A percentile compares a stretch with the other conserved stretches of the same genome.
phyloP scores from a whole-genome alignment of 2,113 vertebrate genomes.

The Crocuta crocuta region DNA sequence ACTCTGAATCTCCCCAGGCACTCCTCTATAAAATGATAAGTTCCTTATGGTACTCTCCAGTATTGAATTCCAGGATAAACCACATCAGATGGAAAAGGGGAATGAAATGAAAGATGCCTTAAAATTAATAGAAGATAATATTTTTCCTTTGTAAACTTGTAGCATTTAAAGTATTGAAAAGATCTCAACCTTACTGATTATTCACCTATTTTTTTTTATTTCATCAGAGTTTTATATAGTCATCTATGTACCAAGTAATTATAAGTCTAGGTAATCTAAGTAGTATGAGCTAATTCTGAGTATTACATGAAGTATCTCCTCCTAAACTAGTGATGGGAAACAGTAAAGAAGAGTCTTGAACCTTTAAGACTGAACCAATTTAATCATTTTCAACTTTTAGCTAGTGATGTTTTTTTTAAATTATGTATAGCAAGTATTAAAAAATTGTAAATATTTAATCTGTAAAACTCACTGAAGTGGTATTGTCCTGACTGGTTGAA shows the following conservation, averaged over 20 bases:
- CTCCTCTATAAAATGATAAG: not conserved
- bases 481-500: not conserved
- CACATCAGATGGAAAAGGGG: not conserved
- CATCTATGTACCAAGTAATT: not conserved
- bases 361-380: not conserved
- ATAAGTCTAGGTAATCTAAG: not conserved
- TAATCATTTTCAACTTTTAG: conserved; percentile 2
- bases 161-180: not conserved
- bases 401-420: not conserved
- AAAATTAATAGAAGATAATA: not conserved
- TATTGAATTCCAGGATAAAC: not conserved
- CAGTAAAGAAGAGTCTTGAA: not conserved
- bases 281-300: not conserved
- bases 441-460: not conserved
- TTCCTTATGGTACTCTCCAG: not conserved
- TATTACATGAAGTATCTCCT: not conserved
- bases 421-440: not conserved
- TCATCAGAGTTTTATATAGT: not conserved
- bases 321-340: not conserved
- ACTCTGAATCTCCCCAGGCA: not conserved
- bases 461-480: not conserved
- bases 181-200: not conserved
- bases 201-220: not conserved
- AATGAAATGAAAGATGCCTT: conserved; percentile 25
- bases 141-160: not conserved